Evolutionary conservation across 2,888 invertebrate species (phyloP).

Genomic region (Coronaproctus castanopsis): DNA sequence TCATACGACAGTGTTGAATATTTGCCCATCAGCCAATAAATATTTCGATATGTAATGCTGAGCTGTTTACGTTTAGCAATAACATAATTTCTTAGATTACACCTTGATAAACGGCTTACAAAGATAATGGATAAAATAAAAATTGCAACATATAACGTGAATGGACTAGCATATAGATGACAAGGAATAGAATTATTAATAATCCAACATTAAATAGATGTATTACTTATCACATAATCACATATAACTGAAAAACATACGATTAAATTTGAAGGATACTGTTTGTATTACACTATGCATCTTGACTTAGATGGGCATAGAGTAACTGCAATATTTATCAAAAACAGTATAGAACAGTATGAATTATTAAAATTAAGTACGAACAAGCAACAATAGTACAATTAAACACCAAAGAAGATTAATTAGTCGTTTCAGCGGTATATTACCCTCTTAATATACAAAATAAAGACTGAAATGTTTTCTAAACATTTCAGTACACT

Average conservation of each 20-base stretch:
- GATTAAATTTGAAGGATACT: not conserved
- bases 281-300: not conserved
- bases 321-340: not conserved
- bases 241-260: not conserved
- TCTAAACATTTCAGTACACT: too few species aligned
- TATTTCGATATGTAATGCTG: too few species aligned
- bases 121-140: not conserved
- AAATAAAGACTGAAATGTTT: not conserved
- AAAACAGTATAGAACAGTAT: not conserved
- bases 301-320: not conserved
- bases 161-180: not conserved
- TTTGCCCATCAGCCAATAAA: too few species aligned
- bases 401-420: not conserved
- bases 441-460: not conserved
- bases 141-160: not conserved
- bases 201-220: too few species aligned
- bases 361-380: not conserved
- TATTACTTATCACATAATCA: not conserved
- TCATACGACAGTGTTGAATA: too few species aligned
- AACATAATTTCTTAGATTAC: too few species aligned
- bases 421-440: not conserved
- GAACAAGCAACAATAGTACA: not conserved
- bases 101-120: too few species aligned
- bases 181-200: not conserved
- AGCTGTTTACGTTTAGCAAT: too few species aligned